Conservation (phyloP, 2,888 invertebrate species). For the Fragum sueziense region DNA sequence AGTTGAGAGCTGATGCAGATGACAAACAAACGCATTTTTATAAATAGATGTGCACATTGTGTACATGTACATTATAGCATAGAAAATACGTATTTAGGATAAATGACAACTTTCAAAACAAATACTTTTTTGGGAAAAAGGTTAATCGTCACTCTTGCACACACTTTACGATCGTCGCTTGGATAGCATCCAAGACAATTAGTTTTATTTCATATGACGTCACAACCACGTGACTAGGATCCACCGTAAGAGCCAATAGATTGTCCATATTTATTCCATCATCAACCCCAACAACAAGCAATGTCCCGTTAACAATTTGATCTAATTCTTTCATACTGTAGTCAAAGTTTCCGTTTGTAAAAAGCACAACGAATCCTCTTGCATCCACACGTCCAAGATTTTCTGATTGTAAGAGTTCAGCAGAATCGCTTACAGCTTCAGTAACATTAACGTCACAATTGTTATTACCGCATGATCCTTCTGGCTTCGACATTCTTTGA, state of each 20-base stretch:
- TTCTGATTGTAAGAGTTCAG: not conserved
- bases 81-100: no score
- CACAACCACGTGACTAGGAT: conserved; percentile 8
- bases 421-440: not conserved
- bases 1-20: no score
- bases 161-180: not conserved
- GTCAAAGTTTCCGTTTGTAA: conserved; percentile 8
- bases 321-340: not conserved
- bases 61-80: no score
- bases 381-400: conserved; percentile 6
- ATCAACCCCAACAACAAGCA: conserved; percentile 6
- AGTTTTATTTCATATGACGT: not conserved
- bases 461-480: not conserved
- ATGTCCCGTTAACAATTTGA: not conserved
- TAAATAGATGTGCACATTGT: no score
- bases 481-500: not conserved
- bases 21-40: no score
- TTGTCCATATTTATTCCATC: not conserved
- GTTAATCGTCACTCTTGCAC: not conserved
- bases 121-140: no score
- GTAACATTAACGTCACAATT: not conserved
- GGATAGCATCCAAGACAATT: not conserved
- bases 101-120: no score
- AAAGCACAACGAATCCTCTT: conserved; percentile 17
- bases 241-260: not conserved